A percentile compares a stretch with the other conserved stretches of the same genome.
Evolutionary conservation across 2,797 vertebrate species (phyloP).

Genomic region (Cynodonichthys magdalenae): DNA sequence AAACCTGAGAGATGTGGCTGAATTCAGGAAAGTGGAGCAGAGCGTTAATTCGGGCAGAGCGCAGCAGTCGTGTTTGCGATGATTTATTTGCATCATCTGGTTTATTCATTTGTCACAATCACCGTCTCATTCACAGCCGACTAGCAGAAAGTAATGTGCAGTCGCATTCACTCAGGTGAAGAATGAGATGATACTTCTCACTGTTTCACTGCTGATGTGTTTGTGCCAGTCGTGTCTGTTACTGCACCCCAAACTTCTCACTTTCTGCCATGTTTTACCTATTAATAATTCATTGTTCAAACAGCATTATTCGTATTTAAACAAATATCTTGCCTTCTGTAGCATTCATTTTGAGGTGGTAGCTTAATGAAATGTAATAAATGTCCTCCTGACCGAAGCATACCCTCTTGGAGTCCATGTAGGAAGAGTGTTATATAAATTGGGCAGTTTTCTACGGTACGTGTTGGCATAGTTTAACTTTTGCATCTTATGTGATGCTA

Average conservation of each 20-base stretch:
- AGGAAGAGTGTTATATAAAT: slow-evolving; percentile 51
- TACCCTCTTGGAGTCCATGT: slow-evolving; percentile 21
- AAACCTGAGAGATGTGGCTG: slow-evolving; percentile 5
- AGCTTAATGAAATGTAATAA: slow-evolving; percentile 20
- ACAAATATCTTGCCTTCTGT: slow-evolving; percentile 13
- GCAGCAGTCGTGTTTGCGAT: slow-evolving; percentile 15
- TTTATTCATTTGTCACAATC: slow-evolving; percentile 25
- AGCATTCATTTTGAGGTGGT: slow-evolving; percentile 32
- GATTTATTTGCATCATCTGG: slow-evolving; percentile 25
- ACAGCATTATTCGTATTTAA: neutral
- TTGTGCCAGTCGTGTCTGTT: neutral
- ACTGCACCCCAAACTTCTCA: neutral
- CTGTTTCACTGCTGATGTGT: slow-evolving; percentile 7
- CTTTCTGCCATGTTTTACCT: neutral
- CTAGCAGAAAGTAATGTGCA: slow-evolving; percentile 17
- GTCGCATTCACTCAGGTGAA: slow-evolving; percentile 17
- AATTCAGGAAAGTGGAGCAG: slow-evolving; percentile 12
- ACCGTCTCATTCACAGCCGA: slow-evolving; percentile 26
- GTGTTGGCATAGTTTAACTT: slow-evolving; percentile 40
- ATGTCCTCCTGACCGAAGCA: slow-evolving; percentile 30
- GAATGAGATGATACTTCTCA: slow-evolving; percentile 1
- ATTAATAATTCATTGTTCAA: neutral
- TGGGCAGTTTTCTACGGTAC: slow-evolving; percentile 22
- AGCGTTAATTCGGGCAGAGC: slow-evolving; percentile 9
- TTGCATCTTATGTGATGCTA: slow-evolving; percentile 53